Conservation (phyloP, 2,113 vertebrate species). For the Lophura nycthemera region DNA sequence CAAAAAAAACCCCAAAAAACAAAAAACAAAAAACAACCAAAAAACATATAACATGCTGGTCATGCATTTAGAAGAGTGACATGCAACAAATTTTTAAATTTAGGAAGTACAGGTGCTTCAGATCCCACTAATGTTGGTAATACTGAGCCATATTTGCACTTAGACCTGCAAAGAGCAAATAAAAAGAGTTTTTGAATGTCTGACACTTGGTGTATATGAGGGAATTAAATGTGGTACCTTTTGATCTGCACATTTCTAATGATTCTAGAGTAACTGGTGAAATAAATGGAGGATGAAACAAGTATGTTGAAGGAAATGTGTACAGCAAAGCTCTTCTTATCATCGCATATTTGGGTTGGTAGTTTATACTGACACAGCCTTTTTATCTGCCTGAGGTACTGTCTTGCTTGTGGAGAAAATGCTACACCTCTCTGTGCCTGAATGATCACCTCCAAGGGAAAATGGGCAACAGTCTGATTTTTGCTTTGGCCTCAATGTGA, state of each 20-base stretch:
- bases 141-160: background rate
- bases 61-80: background rate
- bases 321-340: background rate
- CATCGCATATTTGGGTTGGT: background rate
- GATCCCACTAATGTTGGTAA: background rate
- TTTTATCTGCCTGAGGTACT: background rate
- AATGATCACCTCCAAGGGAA: background rate
- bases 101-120: background rate
- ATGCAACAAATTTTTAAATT: background rate
- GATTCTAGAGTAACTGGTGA: background rate
- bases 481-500: background rate
- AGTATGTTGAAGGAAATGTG: background rate
- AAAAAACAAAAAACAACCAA: background rate
- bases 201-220: background rate
- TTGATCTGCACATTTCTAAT: background rate
- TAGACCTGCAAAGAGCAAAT: background rate
- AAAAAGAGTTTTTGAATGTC: background rate
- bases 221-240: background rate
- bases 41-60: background rate
- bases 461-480: background rate
- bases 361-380: background rate
- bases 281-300: background rate
- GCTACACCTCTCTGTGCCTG: background rate
- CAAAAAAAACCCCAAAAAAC: background rate
- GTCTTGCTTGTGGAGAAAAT: background rate